phyloP scores from a whole-genome alignment of 1,140 invertebrate species.

The Alviniconcha marisindica region DNA sequence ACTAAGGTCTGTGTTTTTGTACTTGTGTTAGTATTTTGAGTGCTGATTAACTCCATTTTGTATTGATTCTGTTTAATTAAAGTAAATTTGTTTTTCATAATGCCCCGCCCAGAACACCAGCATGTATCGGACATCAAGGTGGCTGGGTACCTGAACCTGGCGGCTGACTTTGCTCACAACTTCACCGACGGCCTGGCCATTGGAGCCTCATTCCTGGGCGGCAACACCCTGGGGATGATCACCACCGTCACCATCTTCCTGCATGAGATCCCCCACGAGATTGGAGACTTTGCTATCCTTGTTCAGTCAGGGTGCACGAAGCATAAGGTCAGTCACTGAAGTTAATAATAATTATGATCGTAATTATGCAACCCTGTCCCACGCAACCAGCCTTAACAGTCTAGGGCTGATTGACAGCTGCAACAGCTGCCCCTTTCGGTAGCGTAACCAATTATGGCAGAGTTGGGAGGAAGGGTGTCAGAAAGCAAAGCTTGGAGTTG shows the following conservation, averaged over 20 bases:
- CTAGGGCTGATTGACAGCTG: too few relatives aligned
- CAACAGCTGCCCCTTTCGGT: too few relatives aligned
- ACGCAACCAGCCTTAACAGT: too few relatives aligned
- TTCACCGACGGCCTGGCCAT: slow-evolving; percentile 98
- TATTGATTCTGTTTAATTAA: not conserved
- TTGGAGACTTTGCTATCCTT: slow-evolving; percentile 98
- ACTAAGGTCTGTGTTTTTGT: too few relatives aligned
- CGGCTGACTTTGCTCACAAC: slow-evolving; percentile 97
- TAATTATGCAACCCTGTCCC: too few relatives aligned
- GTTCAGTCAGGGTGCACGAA: slow-evolving; percentile 94
- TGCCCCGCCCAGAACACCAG: slow-evolving; percentile 29
- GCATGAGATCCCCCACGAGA: slow-evolving; percentile 98
- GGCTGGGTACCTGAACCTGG: slow-evolving; percentile 94
- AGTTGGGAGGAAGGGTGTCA: too few relatives aligned
- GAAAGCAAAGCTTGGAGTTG: too few relatives aligned
- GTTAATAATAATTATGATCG: too few relatives aligned
- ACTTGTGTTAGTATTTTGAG: too few relatives aligned
- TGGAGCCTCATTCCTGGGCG: slow-evolving; percentile 96
- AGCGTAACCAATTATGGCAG: too few relatives aligned
- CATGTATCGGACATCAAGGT: slow-evolving; percentile 85
- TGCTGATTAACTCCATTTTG: too few relatives aligned
- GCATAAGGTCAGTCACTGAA: slow-evolving; percentile 82
- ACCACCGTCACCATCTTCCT: slow-evolving; percentile 96
- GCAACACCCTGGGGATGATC: slow-evolving; percentile 82
- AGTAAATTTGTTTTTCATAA: not conserved